Conservation (phyloP, 2,888 invertebrate genomes). For the Sphaerophoria rueppellii region DNA sequence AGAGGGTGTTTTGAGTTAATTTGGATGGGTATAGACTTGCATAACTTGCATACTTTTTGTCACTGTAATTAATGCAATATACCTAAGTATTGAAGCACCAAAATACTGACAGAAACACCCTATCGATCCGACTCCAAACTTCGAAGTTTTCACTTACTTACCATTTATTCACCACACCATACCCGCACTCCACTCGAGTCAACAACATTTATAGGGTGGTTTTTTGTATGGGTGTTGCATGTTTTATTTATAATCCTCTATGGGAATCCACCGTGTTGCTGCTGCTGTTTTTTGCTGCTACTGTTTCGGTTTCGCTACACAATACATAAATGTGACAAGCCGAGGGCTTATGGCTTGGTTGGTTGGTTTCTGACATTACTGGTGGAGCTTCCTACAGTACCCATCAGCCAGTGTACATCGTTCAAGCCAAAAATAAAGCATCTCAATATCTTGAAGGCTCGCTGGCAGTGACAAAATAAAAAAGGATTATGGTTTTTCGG, state of each 20-base stretch:
- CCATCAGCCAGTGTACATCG: not conserved
- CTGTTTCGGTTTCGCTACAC: not conserved
- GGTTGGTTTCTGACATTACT: conserved; percentile 5
- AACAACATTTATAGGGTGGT: not conserved
- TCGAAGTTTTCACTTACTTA: conserved; percentile 20
- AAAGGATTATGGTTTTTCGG: not conserved
- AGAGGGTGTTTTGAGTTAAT: not conserved
- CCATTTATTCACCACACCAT: not conserved
- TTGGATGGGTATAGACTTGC: no score
- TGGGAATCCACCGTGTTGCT: conserved; percentile 22
- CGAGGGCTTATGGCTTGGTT: conserved; percentile 14
- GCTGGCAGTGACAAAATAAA: not conserved
- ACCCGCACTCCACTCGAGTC: not conserved
- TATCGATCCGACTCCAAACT: not conserved
- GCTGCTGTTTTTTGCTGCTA: not conserved
- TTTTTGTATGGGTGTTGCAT: not conserved
- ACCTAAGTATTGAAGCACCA: no score
- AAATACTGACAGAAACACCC: no score
- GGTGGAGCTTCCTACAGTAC: not conserved
- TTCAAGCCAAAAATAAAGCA: conserved; percentile 7
- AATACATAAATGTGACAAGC: not conserved
- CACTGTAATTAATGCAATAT: no score
- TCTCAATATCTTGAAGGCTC: not conserved
- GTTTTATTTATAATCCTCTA: conserved; percentile 19
- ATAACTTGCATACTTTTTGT: no score